Evolutionary conservation across 2,888 invertebrate species (phyloP), one percentile per base, ranked within the genome.

Genomic region (Branchipolynoe longqiensis): DNA sequence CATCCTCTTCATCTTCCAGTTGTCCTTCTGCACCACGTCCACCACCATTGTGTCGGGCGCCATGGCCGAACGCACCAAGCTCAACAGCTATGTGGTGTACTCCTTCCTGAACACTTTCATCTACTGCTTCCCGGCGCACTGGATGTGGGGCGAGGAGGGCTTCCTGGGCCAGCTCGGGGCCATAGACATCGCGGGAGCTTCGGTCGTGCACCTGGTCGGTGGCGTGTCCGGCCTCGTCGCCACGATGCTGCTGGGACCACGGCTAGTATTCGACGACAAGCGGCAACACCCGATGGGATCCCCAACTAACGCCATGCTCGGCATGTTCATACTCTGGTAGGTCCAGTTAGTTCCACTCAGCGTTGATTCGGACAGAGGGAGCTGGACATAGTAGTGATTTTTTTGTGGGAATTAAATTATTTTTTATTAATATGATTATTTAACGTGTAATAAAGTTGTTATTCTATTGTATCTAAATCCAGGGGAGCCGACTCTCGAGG

Each of bases 241-340:
- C 40, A 97, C 98, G 0, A 94, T 97, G 33, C 97, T 98, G 97
- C 94, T 98, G 84, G 98, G 98, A 0, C 98, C 98, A 0, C 95
- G 98, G 0, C 95, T 94, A 14, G 98, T 97, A 93, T 96, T 97
- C 25, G 95, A 96, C 74, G 86, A 58, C 3, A 97, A 97, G 8
- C 96, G 95, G 0, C 96, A 97, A 0, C 93, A 97, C 69, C 97
- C 97, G 0, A 94, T 98, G 88, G 97, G 98, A 0, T 96, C 96
- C 92, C 98, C 98, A 0, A 98, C 98, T 4, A 98, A 98, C 92
- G 97, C 97, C 0, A 96, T 87, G 83, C 96, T 98, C 96, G 98
- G 98, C 0, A 95, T 98, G 18, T 98, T 98, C 92, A 97, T 98
- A 58, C 94, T 98, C 0, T 98, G 98, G 98, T 91, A 87, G 87